Conservation (phyloP, 1,140 invertebrate species). For the Danaus melanippus region DNA sequence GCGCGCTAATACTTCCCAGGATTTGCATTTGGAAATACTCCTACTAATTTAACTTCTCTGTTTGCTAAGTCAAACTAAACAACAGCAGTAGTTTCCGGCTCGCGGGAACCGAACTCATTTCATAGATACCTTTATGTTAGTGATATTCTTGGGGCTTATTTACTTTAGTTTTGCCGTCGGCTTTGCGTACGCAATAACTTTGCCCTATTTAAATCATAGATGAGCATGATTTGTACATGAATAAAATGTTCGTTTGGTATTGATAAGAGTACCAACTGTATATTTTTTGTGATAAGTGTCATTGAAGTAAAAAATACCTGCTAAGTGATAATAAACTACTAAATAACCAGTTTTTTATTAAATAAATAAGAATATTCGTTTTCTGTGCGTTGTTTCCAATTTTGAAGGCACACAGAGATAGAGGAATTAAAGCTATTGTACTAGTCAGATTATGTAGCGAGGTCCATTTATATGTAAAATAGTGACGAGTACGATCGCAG, state of each 20-base stretch:
- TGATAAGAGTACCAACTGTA: too few species aligned
- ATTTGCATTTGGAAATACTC: conserved; percentile 66
- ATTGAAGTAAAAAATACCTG: too few species aligned
- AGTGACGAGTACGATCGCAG: conserved; percentile 57
- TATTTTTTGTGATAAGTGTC: too few species aligned
- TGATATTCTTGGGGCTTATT: not conserved
- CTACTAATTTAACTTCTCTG: conserved; percentile 67
- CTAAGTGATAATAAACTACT: too few species aligned
- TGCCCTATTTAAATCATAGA: not conserved
- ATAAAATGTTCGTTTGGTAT: too few species aligned
- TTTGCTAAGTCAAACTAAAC: conserved; percentile 59
- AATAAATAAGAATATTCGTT: too few species aligned
- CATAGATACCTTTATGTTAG: conserved; percentile 18
- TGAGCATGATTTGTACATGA: too few species aligned
- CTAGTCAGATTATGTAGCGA: conserved; percentile 61
- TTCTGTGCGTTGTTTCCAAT: conserved; percentile 32
- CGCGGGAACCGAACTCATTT: conserved; percentile 31
- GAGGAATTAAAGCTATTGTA: conserved; percentile 64
- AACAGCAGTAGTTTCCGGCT: conserved; percentile 39
- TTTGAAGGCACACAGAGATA: conserved; percentile 41
- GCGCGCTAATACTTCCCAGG: conserved; percentile 38
- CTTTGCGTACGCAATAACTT: conserved; percentile 3
- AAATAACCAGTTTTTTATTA: too few species aligned
- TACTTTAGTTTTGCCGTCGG: conserved; percentile 1
- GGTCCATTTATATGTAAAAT: conserved; percentile 71